These are phyloP conservation scores for Thereva nobilitata DNA, from an alignment of 2,888 invertebrate species.

Conservation along the genomic window DNA sequence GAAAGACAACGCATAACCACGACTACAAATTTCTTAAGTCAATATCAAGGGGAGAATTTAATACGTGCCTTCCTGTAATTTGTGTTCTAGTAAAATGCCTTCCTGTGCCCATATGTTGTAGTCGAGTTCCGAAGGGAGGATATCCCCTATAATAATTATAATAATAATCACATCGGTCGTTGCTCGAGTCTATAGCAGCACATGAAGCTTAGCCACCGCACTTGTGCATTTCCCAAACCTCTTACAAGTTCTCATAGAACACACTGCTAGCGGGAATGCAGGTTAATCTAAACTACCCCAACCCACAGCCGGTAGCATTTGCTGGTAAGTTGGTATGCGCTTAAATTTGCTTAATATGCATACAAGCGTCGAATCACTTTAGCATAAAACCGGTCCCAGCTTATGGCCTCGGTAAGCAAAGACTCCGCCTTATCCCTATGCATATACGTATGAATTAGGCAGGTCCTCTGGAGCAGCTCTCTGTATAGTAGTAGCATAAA, in stretches of 20 bases:
- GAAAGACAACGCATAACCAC: no score
- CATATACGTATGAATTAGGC: slow-evolving; percentile 1
- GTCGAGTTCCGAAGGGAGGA: background rate
- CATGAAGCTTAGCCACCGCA: slow-evolving; percentile 15
- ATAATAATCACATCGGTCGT: slow-evolving; percentile 13
- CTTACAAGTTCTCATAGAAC: slow-evolving; percentile 10
- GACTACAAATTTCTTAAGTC: no score
- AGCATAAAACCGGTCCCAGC: slow-evolving; percentile 15
- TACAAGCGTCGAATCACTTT: slow-evolving; percentile 24
- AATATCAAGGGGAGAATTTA: no score
- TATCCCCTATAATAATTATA: slow-evolving; percentile 23
- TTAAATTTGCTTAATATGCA: slow-evolving; percentile 28
- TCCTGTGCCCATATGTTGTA: background rate
- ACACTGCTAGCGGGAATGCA: slow-evolving; percentile 8
- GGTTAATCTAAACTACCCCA: background rate
- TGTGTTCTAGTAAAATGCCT: background rate
- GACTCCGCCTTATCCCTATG: slow-evolving; percentile 16
- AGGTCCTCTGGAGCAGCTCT: background rate
- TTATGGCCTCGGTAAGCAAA: slow-evolving; percentile 17
- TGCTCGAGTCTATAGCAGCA: slow-evolving; percentile 5
- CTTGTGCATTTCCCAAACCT: slow-evolving; percentile 14
- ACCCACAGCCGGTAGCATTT: slow-evolving; percentile 16
- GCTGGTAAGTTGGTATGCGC: slow-evolving; percentile 5
- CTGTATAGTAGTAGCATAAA: background rate
- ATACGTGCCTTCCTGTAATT: no score